Percentiles rank a stretch among this genome's conserved stretches.
These are phyloP conservation scores for Netelia melanura DNA, from an alignment of 2,888 invertebrate genomes.

Conservation along the genomic window DNA sequence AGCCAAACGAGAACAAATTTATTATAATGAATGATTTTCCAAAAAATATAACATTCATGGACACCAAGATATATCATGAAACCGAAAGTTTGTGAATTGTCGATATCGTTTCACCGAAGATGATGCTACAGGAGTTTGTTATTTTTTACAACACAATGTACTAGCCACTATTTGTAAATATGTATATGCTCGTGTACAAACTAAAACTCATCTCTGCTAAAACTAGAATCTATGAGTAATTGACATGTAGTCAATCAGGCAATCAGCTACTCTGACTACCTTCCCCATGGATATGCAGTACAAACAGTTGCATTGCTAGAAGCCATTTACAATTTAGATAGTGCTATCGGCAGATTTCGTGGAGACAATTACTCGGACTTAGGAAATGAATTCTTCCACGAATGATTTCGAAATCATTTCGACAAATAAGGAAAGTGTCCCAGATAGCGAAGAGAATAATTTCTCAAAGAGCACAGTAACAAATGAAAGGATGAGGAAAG, in stretches of 20 bases:
- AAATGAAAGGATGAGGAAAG: slow-evolving; percentile 57
- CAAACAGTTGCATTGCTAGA: slow-evolving; percentile 12
- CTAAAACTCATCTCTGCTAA: too few relatives aligned
- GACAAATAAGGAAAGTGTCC: not conserved
- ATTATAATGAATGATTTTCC: slow-evolving; percentile 89
- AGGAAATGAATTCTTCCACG: not conserved
- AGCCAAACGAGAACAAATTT: slow-evolving; percentile 85
- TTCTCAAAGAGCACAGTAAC: slow-evolving; percentile 34
- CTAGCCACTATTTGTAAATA: slow-evolving; percentile 6
- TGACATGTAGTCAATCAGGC: too few relatives aligned
- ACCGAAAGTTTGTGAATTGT: slow-evolving; percentile 3
- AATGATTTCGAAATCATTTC: slow-evolving; percentile 3
- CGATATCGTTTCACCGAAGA: too few relatives aligned
- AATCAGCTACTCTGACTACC: not conserved
- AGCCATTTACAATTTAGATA: not conserved
- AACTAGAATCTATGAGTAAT: too few relatives aligned
- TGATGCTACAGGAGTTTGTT: not conserved
- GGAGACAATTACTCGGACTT: not conserved
- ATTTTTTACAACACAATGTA: slow-evolving; percentile 35
- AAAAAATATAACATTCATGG: slow-evolving; percentile 87
- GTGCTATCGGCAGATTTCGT: not conserved
- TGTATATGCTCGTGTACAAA: not conserved
- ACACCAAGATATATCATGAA: slow-evolving; percentile 71
- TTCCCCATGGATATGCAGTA: slow-evolving; percentile 44
- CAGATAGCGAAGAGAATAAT: not conserved